Conservation (phyloP, 2,888 invertebrate species). For the Hydropsyche betteni region DNA sequence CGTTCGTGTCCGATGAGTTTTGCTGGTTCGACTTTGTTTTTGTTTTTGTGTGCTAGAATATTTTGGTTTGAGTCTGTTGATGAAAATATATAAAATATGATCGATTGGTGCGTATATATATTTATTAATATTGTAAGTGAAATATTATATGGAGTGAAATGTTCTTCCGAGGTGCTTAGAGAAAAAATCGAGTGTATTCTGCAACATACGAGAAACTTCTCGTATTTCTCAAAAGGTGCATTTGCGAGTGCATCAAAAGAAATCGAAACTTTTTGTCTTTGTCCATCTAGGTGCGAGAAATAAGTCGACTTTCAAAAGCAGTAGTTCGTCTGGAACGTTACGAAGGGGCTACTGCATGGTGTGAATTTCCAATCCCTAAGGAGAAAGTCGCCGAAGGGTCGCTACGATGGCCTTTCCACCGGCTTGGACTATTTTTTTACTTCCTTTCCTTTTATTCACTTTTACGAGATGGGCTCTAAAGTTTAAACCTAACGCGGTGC, state of each 20-base stretch:
- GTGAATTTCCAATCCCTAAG: slow-evolving; percentile 43
- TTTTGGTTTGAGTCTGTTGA: too few relatives aligned
- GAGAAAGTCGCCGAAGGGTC: slow-evolving; percentile 30
- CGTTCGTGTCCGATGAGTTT: background rate
- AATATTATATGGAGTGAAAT: background rate
- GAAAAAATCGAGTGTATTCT: background rate
- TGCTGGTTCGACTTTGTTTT: too few relatives aligned
- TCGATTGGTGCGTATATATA: too few relatives aligned
- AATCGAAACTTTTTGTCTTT: slow-evolving; percentile 17
- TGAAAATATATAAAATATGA: too few relatives aligned
- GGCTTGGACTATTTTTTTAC: slow-evolving; percentile 7
- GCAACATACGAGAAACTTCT: background rate
- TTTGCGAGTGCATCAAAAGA: slow-evolving; percentile 1
- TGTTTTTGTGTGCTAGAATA: too few relatives aligned
- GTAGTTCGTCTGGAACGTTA: slow-evolving; percentile 29
- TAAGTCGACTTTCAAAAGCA: slow-evolving; percentile 13
- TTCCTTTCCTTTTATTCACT: slow-evolving; percentile 38
- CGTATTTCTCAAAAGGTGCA: background rate
- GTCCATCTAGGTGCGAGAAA: slow-evolving; percentile 20
- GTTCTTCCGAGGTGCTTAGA: background rate
- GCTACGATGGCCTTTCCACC: background rate
- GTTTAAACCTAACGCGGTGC: slow-evolving; percentile 45
- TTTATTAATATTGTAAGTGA: too few relatives aligned
- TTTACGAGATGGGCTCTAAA: slow-evolving; percentile 44
- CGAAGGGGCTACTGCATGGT: slow-evolving; percentile 43